Percentiles rank a stretch among this genome's conserved stretches.
These are phyloP conservation scores for Chelon labrosus DNA, from an alignment of 2,797 vertebrate genomes.

Conservation along the genomic window DNA sequence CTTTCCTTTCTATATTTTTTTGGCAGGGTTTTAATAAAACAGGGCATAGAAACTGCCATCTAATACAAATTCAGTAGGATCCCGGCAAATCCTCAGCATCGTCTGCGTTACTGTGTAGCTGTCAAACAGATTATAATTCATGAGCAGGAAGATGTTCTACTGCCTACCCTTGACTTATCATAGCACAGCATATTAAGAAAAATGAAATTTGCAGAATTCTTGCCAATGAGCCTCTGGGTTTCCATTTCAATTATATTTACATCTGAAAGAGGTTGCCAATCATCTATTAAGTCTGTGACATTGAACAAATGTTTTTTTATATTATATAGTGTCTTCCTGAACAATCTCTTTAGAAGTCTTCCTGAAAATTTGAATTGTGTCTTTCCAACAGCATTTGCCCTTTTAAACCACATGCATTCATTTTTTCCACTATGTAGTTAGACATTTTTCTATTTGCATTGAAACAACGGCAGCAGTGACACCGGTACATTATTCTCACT, in stretches of 20 bases:
- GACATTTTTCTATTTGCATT: background rate
- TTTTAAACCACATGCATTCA: background rate
- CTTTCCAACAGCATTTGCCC: too few relatives aligned
- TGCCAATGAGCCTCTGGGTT: slow-evolving; percentile 61
- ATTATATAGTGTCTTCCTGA: slow-evolving; percentile 17
- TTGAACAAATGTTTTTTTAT: slow-evolving; percentile 21
- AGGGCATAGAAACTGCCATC: slow-evolving; percentile 41
- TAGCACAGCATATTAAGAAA: slow-evolving; percentile 53
- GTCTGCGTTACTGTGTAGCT: slow-evolving; percentile 47
- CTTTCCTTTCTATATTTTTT: slow-evolving; percentile 2
- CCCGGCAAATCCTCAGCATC: slow-evolving; percentile 51
- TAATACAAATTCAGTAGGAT: slow-evolving; percentile 39
- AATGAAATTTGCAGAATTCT: slow-evolving; percentile 50
- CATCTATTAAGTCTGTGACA: slow-evolving; percentile 28
- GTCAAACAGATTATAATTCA: slow-evolving; percentile 76
- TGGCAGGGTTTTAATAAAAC: slow-evolving; percentile 55
- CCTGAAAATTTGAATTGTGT: background rate
- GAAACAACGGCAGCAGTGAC: background rate
- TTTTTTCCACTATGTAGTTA: background rate
- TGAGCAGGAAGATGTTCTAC: slow-evolving; percentile 61
- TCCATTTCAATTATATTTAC: slow-evolving; percentile 57
- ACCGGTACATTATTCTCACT: background rate
- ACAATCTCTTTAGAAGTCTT: slow-evolving; percentile 7
- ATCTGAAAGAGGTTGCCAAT: slow-evolving; percentile 43
- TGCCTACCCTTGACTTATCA: slow-evolving; percentile 53